Evolutionary conservation across 2,797 vertebrate genomes (phyloP).

Genomic region (Chrosomus eos): DNA sequence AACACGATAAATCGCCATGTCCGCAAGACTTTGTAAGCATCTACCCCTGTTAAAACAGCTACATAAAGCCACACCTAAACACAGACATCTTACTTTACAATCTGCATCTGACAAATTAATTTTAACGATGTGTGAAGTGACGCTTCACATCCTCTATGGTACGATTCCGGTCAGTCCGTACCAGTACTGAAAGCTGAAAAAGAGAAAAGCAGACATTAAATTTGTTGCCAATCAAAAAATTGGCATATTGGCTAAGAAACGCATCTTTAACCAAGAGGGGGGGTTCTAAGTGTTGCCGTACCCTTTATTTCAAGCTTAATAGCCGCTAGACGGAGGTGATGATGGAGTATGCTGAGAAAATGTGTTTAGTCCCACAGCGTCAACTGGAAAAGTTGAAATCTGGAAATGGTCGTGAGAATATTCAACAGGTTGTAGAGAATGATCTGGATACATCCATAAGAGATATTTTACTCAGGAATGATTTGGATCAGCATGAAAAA

Average conservation of each 20-base stretch:
- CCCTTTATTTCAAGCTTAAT: too few species aligned
- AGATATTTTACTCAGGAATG: neutral
- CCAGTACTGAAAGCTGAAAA: neutral
- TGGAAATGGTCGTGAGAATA: too few species aligned
- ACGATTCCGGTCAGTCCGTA: neutral
- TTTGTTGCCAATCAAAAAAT: neutral
- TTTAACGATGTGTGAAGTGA: neutral
- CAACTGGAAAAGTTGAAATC: too few species aligned
- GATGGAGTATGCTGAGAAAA: too few species aligned
- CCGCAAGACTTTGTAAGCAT: neutral
- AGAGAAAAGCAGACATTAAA: neutral
- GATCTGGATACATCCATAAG: neutral
- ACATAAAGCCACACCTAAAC: neutral
- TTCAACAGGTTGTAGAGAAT: too few species aligned
- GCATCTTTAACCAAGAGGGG: too few species aligned
- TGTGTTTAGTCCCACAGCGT: too few species aligned
- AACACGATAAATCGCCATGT: neutral
- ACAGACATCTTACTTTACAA: neutral
- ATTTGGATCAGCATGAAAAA: neutral
- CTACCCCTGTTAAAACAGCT: neutral
- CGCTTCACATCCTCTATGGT: too few species aligned
- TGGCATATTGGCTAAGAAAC: too few species aligned
- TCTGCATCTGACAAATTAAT: neutral
- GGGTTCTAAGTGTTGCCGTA: too few species aligned
- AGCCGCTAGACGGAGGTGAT: too few species aligned